Conservation (phyloP, 2,888 invertebrate species). For the Colostygia pectinataria region DNA sequence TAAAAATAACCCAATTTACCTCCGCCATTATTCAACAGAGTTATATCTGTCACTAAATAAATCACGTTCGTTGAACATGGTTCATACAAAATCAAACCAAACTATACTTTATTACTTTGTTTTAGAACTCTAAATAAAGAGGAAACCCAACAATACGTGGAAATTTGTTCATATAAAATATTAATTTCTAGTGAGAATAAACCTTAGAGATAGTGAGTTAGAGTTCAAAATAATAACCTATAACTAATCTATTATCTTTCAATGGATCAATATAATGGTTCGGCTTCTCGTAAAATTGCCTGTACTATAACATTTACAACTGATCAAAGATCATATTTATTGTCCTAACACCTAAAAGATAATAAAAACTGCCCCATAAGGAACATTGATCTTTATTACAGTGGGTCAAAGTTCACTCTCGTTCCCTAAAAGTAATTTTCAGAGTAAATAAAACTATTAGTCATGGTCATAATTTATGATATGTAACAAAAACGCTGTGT, state of each 20-base stretch:
- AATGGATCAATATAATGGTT: background rate
- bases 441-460: constrained; percentile 38
- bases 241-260: background rate
- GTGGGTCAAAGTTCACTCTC: constrained; percentile 6
- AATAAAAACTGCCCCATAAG: background rate
- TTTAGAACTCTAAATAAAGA: too few species aligned
- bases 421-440: constrained; percentile 1
- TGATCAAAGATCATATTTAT: background rate
- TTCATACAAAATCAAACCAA: too few species aligned
- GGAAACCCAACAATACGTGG: too few species aligned
- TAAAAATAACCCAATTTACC: too few species aligned
- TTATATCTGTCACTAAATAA: too few species aligned
- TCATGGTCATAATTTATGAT: constrained; percentile 31
- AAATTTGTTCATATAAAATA: too few species aligned
- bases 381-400: constrained; percentile 1
- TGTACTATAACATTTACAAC: constrained; percentile 1
- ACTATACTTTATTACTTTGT: too few species aligned
- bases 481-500: constrained; percentile 10
- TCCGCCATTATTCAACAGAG: too few species aligned
- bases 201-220: background rate
- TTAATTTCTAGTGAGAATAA: too few species aligned
- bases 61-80: too few species aligned
- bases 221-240: background rate
- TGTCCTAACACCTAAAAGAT: background rate
- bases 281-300: background rate